Percentiles rank a stretch among this genome's conserved stretches.
Conservation (phyloP, 1,140 invertebrate species). For the Hycleus phaleratus region DNA sequence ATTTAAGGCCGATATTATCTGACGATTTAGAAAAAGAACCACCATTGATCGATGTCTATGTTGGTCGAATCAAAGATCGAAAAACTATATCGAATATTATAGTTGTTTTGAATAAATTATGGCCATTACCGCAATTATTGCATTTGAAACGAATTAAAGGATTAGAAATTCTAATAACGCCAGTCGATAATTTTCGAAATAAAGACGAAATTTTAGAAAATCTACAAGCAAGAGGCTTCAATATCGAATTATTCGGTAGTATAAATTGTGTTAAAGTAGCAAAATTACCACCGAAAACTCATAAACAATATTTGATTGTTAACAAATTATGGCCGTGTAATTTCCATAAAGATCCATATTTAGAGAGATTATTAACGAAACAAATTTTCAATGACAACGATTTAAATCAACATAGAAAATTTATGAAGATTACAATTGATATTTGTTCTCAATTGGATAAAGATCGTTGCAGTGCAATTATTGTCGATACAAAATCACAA, state of each 20-base stretch:
- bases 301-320: conserved; percentile 57
- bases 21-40: conserved; percentile 46
- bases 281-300: conserved; percentile 50
- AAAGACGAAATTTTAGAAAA: conserved; percentile 42
- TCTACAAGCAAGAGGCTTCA: conserved; percentile 44
- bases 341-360: conserved; percentile 69
- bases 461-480: conserved; percentile 42
- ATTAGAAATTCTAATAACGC: conserved; percentile 53
- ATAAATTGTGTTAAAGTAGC: conserved; percentile 55
- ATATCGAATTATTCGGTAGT: conserved; percentile 46
- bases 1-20: conserved; percentile 42
- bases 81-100: conserved; percentile 59
- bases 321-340: conserved; percentile 71
- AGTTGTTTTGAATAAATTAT: conserved; percentile 46
- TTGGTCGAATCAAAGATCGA: conserved; percentile 50
- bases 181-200: conserved; percentile 21
- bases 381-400: conserved; percentile 56
- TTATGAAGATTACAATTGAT: conserved; percentile 55
- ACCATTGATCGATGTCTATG: conserved; percentile 49
- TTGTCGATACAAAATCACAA: conserved; percentile 58
- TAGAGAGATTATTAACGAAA: conserved; percentile 56
- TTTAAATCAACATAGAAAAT: conserved; percentile 48
- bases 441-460: conserved; percentile 36
- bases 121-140: conserved; percentile 51
- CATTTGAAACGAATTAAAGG: conserved; percentile 69